Conservation (phyloP, 2,797 vertebrate genomes). For the Orestias chungarensis region DNA sequence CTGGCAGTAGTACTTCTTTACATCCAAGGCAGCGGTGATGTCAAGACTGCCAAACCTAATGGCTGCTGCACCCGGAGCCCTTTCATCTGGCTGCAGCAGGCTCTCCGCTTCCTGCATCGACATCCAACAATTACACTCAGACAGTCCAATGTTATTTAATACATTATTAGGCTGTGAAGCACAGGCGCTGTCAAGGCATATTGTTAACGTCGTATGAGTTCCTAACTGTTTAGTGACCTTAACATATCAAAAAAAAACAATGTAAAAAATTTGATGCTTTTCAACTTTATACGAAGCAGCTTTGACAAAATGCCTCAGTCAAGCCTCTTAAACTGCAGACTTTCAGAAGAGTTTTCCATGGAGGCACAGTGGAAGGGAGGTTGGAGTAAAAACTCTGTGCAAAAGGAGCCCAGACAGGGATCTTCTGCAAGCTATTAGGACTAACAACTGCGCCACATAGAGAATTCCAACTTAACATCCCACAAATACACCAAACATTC, state of each 20-base stretch:
- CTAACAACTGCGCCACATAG: neutral
- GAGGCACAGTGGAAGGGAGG: neutral
- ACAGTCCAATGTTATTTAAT: neutral
- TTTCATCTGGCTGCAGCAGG: conserved; percentile 53
- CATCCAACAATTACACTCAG: conserved; percentile 10
- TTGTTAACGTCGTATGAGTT: neutral
- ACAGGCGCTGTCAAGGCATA: neutral
- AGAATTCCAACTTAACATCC: neutral
- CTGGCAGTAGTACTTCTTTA: conserved; percentile 78
- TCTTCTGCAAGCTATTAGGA: neutral
- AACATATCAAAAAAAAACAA: neutral
- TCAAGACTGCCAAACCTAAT: conserved; percentile 75
- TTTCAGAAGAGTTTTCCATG: neutral
- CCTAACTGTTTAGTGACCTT: neutral
- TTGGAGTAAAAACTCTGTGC: neutral
- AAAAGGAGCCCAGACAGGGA: too few species aligned
- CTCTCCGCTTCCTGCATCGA: conserved; percentile 64
- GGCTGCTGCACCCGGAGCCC: conserved; percentile 41
- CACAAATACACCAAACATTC: neutral
- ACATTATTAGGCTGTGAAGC: neutral
- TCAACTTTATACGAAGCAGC: neutral
- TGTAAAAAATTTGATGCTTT: neutral
- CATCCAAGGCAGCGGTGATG: conserved; percentile 66
- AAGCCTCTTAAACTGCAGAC: neutral
- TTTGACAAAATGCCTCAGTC: neutral